Base-by-base conservation (phyloP, 2,888 invertebrate species). In the Acleris laterana region DNA sequence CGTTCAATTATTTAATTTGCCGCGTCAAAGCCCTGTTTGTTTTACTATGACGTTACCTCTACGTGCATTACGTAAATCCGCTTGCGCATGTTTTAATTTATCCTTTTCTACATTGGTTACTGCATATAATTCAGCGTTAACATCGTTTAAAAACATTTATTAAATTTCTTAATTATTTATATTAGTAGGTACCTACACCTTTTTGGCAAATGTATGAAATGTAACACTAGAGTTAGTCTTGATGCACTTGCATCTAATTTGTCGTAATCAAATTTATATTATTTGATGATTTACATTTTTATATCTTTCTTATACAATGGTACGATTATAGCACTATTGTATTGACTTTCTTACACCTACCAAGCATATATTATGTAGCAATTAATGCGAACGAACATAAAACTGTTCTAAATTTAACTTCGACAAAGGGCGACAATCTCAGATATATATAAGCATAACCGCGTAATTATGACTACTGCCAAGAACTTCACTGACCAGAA, bases 361-460 rank as follows among this genome's bases (percentile, higher is more conserved):
- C 4, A 13, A 38, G 38, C 38, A 13, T 38, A 4, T 13, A 32
- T 1, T 28, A 0, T 13, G 38, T 38, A 38, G 38, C 38, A 38
- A 38, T 38, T 13, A 38, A 38, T 38, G 38, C 13, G 4, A 20
- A 25, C 22, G 19, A 55, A 42, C 49, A 61, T 60, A 65, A 19
- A 17, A 25, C 20, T 32, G 6, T 19, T 60, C 48, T 65, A 65
- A 60, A 55, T 50, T 65, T 61, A 61, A 49, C 57, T 49, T 7
- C 48, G 32, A 60, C 49, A 61, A 64, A 63, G 68, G 56, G 68
- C 64, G 64, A 64, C 64, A 68, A 68, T 68, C 68, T 68, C 56
- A 13, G 52, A 46, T 64, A 68, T 57, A 68, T 64, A 64, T 64
- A 68, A 56, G 50, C 48, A 51, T 48, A 60, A 63, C 60, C 16